Evolutionary conservation across 2,888 invertebrate species (phyloP).

Genomic region (Lymantria monacha): DNA sequence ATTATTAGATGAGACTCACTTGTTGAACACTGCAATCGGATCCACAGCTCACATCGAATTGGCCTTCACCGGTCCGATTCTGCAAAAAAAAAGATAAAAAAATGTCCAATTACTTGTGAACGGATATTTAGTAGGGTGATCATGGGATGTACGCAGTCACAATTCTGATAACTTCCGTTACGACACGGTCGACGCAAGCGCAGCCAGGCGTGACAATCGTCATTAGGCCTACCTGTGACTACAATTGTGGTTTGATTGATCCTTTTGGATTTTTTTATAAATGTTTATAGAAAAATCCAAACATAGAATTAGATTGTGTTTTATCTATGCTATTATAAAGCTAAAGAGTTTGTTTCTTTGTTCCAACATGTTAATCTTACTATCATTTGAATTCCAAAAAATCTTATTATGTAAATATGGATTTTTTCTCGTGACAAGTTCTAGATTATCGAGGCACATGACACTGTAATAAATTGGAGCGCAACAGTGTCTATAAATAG

Average conservation of each 20-base stretch:
- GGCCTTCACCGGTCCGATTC: slow-evolving; percentile 87
- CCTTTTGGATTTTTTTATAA: slow-evolving; percentile 6
- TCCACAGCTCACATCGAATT: slow-evolving; percentile 86
- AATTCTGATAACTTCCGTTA: slow-evolving; percentile 62
- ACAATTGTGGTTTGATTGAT: slow-evolving; percentile 36
- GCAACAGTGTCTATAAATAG: no score
- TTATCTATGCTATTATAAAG: no score
- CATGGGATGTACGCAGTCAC: slow-evolving; percentile 49
- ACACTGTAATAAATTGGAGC: no score
- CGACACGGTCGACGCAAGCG: slow-evolving; percentile 51
- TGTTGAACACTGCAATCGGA: slow-evolving; percentile 87
- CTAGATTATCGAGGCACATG: no score
- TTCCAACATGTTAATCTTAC: no score
- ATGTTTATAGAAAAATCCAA: not conserved
- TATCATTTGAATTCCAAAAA: no score
- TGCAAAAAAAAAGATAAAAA: slow-evolving; percentile 50
- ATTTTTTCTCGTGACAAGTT: no score
- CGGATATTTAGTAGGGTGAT: slow-evolving; percentile 33
- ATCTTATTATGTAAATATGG: no score
- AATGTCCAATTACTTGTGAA: slow-evolving; percentile 7
- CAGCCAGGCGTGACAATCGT: slow-evolving; percentile 58
- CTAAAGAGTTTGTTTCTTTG: no score
- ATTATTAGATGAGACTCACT: slow-evolving; percentile 57
- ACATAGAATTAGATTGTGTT: no score
- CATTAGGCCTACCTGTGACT: slow-evolving; percentile 46